These are phyloP conservation scores for Bombus superbus DNA, from an alignment of 1,140 invertebrate species.

Conservation along the genomic window DNA sequence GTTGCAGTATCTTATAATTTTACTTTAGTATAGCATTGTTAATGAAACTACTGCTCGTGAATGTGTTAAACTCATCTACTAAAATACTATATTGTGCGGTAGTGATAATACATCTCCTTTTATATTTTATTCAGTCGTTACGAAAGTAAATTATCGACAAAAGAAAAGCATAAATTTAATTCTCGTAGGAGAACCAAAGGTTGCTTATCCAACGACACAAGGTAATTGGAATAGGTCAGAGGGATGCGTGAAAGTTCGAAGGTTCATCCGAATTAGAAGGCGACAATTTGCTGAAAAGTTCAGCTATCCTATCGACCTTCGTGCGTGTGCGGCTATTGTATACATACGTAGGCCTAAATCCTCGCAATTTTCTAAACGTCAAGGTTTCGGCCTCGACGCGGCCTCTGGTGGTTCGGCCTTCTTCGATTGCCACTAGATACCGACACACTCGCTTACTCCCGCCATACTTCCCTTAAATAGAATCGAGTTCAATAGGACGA, in stretches of 20 bases:
- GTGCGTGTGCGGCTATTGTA: neutral
- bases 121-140: neutral
- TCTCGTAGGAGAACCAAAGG: neutral
- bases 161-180: neutral
- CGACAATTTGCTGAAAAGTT: neutral
- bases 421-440: constrained; percentile 39
- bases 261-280: constrained; percentile 12
- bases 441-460: neutral
- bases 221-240: neutral
- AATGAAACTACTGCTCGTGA: too few species aligned
- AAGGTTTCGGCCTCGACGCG: constrained; percentile 32
- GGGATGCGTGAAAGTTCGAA: constrained; percentile 34
- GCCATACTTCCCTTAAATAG: constrained; percentile 37
- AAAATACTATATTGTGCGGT: neutral
- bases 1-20: too few species aligned
- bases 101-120: too few species aligned
- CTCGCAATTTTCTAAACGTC: constrained; percentile 41
- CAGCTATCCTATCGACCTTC: constrained; percentile 17
- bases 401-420: constrained; percentile 5
- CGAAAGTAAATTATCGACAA: neutral
- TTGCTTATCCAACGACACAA: neutral
- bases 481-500: constrained; percentile 51
- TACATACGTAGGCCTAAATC: neutral
- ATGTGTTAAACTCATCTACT: neutral
- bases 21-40: too few species aligned